A percentile compares a stretch with the other conserved stretches of the same genome.
Conservation (phyloP, 1,140 invertebrate genomes). For the Drosophila erecta region DNA sequence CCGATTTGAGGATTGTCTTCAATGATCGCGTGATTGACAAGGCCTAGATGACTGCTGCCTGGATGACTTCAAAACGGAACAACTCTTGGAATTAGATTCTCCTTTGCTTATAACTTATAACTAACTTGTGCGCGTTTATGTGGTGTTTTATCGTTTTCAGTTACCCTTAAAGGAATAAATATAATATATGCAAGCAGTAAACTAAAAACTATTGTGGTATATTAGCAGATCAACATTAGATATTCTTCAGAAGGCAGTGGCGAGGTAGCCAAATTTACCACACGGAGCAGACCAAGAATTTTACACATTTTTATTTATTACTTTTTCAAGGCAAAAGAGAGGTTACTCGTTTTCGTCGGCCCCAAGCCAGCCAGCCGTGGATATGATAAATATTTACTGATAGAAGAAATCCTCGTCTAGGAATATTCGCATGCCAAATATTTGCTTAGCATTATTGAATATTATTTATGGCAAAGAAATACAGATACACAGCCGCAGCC, state of each 20-base stretch:
- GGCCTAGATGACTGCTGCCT: background rate
- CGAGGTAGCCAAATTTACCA: too few species aligned
- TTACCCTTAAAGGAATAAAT: slow-evolving; percentile 14
- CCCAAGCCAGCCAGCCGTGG: background rate
- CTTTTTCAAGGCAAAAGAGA: slow-evolving; percentile 7
- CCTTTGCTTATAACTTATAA: background rate
- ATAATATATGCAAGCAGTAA: background rate
- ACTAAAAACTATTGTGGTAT: too few species aligned
- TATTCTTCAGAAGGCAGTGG: background rate
- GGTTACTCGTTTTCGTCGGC: background rate
- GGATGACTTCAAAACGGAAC: slow-evolving; percentile 1
- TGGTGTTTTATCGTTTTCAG: slow-evolving; percentile 16
- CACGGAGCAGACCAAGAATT: background rate
- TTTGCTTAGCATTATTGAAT: slow-evolving; percentile 72
- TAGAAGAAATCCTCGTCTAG: slow-evolving; percentile 45
- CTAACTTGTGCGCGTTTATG: background rate
- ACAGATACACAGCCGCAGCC: slow-evolving; percentile 5
- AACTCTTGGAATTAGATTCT: background rate
- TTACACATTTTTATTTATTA: slow-evolving; percentile 10
- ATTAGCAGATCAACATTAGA: too few species aligned
- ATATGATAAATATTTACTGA: slow-evolving; percentile 31
- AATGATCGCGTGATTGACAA: slow-evolving; percentile 62
- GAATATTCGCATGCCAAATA: slow-evolving; percentile 57
- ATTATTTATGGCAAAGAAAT: slow-evolving; percentile 47
- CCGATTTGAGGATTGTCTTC: slow-evolving; percentile 85